These are phyloP conservation scores for Urocynchramus pylzowi DNA, from an alignment of 2,113 vertebrate species.

Conservation along the genomic window DNA sequence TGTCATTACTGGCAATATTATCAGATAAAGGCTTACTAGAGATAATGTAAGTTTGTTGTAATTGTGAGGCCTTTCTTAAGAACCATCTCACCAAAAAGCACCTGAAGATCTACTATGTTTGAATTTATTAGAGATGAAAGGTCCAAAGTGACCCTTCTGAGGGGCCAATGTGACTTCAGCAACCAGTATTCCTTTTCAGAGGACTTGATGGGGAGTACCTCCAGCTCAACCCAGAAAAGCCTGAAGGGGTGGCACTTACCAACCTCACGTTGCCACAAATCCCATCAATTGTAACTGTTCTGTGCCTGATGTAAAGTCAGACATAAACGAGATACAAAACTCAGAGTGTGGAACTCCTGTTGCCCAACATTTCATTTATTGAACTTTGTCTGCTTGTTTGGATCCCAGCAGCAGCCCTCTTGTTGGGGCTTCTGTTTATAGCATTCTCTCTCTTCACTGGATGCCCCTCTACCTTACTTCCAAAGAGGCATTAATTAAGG, in stretches of 20 bases:
- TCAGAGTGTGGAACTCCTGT: background rate
- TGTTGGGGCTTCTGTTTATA: slow-evolving; percentile 34
- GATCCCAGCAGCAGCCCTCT: background rate
- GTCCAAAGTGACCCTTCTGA: background rate
- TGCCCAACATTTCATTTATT: background rate
- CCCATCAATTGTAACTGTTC: background rate
- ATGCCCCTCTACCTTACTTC: background rate
- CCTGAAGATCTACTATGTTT: background rate
- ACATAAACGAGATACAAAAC: background rate
- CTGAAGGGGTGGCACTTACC: slow-evolving; percentile 11
- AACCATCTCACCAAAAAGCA: background rate
- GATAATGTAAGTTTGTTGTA: background rate
- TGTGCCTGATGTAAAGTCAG: background rate
- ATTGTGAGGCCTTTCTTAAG: background rate
- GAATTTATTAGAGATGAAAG: background rate
- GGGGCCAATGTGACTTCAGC: background rate
- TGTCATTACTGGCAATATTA: background rate
- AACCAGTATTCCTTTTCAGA: background rate
- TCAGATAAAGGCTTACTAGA: background rate
- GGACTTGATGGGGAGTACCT: background rate
- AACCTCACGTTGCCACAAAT: slow-evolving; percentile 22
- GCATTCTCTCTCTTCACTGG: background rate
- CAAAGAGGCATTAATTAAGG: background rate
- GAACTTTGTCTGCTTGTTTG: slow-evolving; percentile 4
- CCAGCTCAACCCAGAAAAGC: background rate